These are phyloP conservation scores for Himantopus leucocephalus DNA, from an alignment of 2,113 vertebrate species.

Conservation along the genomic window DNA sequence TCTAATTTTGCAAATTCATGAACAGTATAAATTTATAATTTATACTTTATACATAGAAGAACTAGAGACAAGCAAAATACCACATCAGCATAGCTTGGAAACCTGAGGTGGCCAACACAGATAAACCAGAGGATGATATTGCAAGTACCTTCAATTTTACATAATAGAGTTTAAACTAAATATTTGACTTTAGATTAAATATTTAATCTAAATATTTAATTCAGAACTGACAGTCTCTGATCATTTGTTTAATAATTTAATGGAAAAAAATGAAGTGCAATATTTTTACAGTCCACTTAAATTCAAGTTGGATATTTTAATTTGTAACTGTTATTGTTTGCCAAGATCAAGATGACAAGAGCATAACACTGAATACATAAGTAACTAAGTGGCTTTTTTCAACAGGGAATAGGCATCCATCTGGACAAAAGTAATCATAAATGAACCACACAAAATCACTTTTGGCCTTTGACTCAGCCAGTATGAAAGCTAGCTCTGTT, in stretches of 20 bases:
- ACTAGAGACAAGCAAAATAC: background rate
- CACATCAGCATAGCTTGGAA: background rate
- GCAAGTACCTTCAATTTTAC: background rate
- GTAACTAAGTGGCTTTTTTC: background rate
- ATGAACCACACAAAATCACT: background rate
- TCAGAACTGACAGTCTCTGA: background rate
- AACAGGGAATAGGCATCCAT: background rate
- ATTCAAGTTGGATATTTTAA: background rate
- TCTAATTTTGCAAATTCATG: background rate
- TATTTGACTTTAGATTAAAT: slow-evolving; percentile 28
- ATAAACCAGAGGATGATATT: background rate
- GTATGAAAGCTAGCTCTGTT: background rate
- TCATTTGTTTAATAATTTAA: background rate
- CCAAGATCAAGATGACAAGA: background rate
- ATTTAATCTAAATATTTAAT: slow-evolving; percentile 43
- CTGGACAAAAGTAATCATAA: background rate
- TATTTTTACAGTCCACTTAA: background rate
- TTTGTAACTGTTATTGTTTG: slow-evolving; percentile 4
- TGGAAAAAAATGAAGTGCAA: background rate
- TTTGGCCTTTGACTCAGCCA: background rate
- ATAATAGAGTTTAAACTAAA: background rate
- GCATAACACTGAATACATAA: background rate
- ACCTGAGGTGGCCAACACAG: background rate
- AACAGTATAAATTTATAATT: background rate
- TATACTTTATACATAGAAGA: background rate